These are phyloP conservation scores for Apolygus lucorum DNA, from an alignment of 1,140 invertebrate genomes.

Conservation along the genomic window DNA sequence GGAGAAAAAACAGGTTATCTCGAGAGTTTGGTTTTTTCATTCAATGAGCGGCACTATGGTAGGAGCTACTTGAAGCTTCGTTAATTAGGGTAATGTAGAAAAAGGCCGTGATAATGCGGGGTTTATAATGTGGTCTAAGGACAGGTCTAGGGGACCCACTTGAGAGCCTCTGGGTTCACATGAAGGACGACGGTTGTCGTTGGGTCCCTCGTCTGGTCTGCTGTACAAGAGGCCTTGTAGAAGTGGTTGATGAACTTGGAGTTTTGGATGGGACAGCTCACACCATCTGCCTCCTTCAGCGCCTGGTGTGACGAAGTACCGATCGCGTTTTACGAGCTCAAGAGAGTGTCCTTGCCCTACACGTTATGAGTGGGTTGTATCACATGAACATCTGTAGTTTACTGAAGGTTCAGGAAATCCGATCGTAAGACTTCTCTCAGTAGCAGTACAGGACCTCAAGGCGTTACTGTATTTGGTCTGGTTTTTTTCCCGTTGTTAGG, in stretches of 20 bases:
- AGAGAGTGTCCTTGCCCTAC: background rate
- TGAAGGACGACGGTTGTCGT: background rate
- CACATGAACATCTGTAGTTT: background rate
- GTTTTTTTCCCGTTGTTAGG: no score
- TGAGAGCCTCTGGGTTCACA: background rate
- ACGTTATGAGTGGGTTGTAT: background rate
- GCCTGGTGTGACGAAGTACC: background rate
- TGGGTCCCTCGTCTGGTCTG: no score
- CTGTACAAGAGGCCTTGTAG: no score
- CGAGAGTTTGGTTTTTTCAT: no score
- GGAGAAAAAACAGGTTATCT: no score
- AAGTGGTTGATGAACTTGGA: background rate
- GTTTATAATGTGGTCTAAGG: no score
- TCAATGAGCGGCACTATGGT: no score
- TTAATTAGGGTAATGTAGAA: no score
- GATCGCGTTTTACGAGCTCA: background rate
- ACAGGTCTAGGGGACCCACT: no score
- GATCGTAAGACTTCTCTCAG: background rate
- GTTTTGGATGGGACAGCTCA: background rate
- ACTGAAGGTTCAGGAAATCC: background rate
- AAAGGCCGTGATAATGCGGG: no score
- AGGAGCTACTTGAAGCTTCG: no score
- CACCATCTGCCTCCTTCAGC: background rate
- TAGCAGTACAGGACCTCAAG: background rate
- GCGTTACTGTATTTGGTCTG: no score